Conservation (phyloP, 1,140 invertebrate genomes). For the Drosophila truncata region DNA sequence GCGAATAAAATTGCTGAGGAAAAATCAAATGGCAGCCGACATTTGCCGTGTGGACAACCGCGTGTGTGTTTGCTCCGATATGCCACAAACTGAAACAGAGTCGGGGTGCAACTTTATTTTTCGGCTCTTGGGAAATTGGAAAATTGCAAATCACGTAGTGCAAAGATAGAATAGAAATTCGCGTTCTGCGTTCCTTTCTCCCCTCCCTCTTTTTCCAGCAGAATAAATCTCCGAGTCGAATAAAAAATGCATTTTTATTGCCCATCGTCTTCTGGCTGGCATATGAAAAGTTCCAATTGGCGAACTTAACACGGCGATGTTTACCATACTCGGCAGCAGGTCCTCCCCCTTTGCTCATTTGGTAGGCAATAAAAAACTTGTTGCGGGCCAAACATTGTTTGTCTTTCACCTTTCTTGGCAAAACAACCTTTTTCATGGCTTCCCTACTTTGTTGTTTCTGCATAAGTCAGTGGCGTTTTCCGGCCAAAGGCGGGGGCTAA, state of each 20-base stretch:
- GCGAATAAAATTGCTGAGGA: constrained; percentile 63
- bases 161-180: constrained; percentile 72
- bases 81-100: constrained; percentile 48
- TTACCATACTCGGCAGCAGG: constrained; percentile 26
- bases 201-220: constrained; percentile 3
- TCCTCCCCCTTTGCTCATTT: constrained; percentile 58
- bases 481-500: constrained; percentile 16
- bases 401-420: constrained; percentile 39
- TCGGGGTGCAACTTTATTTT: constrained; percentile 63
- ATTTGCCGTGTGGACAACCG: constrained; percentile 56
- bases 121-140: constrained; percentile 70
- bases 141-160: constrained; percentile 79
- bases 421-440: constrained; percentile 50
- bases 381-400: constrained; percentile 70
- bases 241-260: constrained; percentile 78
- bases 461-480: constrained; percentile 47
- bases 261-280: constrained; percentile 25
- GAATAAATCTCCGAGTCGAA: constrained; percentile 62
- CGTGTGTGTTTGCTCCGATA: constrained; percentile 42
- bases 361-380: constrained; percentile 80
- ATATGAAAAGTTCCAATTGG: constrained; percentile 50
- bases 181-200: constrained; percentile 49
- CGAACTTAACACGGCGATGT: constrained; percentile 41
- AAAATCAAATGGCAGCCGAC: constrained; percentile 64
- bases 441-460: constrained; percentile 57